Evolutionary conservation across 2,888 invertebrate genomes (phyloP).

Genomic region (Nipponacmea schrenckii): DNA sequence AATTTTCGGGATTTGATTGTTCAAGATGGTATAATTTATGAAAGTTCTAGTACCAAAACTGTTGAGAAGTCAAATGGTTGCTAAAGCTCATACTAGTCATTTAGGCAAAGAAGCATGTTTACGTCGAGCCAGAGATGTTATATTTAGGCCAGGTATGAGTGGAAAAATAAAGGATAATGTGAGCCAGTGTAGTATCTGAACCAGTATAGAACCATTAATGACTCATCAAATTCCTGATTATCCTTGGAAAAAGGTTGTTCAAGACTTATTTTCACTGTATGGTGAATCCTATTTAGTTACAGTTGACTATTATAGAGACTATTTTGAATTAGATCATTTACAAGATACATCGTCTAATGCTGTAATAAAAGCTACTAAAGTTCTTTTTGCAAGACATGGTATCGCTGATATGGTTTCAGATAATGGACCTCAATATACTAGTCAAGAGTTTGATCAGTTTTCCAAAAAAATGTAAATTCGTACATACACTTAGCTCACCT

Average conservation of each 20-base stretch:
- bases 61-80: constrained; percentile 18
- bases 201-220: background rate
- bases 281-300: background rate
- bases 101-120: constrained; percentile 22
- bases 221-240: background rate
- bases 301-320: background rate
- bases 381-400: background rate
- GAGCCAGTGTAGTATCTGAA: background rate
- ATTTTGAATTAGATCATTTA: background rate
- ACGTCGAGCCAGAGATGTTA: constrained; percentile 16
- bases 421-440: background rate
- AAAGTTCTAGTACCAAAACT: constrained; percentile 21
- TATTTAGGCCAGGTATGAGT: constrained; percentile 31
- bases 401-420: background rate
- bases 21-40: constrained; percentile 24
- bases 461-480: background rate
- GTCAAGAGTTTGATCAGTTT: background rate
- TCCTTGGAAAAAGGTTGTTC: background rate
- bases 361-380: background rate
- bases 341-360: background rate
- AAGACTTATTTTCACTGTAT: background rate
- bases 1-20: constrained; percentile 24
- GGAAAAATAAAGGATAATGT: constrained; percentile 21
- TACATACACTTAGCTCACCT: background rate
- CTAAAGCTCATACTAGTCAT: constrained; percentile 23